A percentile compares a stretch with the other conserved stretches of the same genome.
These are phyloP conservation scores for Monopterus albus DNA, from an alignment of 2,113 vertebrate species.

Conservation along the genomic window DNA sequence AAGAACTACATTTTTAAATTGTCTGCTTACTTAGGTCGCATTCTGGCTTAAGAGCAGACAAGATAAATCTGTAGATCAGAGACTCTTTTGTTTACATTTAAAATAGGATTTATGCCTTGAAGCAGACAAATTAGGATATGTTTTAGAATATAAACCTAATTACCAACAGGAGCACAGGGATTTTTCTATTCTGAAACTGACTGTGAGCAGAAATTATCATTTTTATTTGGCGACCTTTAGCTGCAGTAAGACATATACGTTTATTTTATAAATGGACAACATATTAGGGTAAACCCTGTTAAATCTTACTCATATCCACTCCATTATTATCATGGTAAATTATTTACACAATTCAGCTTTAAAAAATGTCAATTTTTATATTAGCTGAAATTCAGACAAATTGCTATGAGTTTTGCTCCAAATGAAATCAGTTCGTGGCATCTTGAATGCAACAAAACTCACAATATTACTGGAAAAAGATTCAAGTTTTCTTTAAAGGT, in stretches of 20 bases:
- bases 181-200: background rate
- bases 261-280: slow-evolving; percentile 31
- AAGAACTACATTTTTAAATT: slow-evolving; percentile 50
- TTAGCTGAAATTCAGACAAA: slow-evolving; percentile 34
- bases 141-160: slow-evolving; percentile 40
- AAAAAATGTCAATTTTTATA: slow-evolving; percentile 1
- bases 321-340: slow-evolving; percentile 17
- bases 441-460: slow-evolving; percentile 35
- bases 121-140: slow-evolving; percentile 26
- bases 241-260: slow-evolving; percentile 56
- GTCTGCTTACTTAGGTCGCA: too few relatives aligned
- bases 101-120: slow-evolving; percentile 38
- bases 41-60: too few relatives aligned
- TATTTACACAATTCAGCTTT: slow-evolving; percentile 66
- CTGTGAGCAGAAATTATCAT: slow-evolving; percentile 1
- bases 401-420: slow-evolving; percentile 11
- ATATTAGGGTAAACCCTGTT: slow-evolving; percentile 1
- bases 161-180: slow-evolving; percentile 16
- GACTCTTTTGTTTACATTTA: slow-evolving; percentile 12
- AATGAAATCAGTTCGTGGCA: slow-evolving; percentile 18
- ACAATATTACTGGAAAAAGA: slow-evolving; percentile 37
- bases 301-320: slow-evolving; percentile 5
- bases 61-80: slow-evolving; percentile 50
- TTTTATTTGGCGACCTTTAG: slow-evolving; percentile 31
- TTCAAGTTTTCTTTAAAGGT: slow-evolving; percentile 56